Conservation (phyloP, 35 echinoderm and acorn worm genomes). For the Nesometra sesokonis region DNA sequence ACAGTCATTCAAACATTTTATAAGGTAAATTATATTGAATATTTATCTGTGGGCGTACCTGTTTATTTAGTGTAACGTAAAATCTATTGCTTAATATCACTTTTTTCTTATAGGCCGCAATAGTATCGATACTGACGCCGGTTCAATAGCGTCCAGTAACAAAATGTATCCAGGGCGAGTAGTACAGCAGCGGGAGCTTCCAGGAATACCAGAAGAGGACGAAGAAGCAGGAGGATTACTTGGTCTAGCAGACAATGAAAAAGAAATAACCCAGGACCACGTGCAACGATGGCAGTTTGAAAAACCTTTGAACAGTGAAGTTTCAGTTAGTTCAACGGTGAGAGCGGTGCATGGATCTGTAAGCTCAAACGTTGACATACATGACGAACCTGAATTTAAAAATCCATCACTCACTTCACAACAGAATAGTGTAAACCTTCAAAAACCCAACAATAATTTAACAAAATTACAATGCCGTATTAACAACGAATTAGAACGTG, state of each 20-base stretch:
- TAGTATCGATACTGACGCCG: neutral
- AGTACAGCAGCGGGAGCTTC: neutral
- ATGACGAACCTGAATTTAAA: neutral
- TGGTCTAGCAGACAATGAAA: neutral
- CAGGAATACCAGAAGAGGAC: neutral
- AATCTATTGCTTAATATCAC: no score
- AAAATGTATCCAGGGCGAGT: neutral
- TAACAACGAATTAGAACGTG: neutral
- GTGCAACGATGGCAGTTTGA: neutral
- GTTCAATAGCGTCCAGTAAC: neutral
- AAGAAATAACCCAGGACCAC: neutral
- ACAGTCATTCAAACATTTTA: no score
- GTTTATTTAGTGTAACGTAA: no score
- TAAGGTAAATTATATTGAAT: no score
- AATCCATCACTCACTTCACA: neutral
- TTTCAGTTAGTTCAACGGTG: neutral
- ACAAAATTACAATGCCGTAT: neutral
- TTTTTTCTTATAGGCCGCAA: neutral
- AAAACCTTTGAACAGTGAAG: neutral
- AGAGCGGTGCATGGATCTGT: neutral
- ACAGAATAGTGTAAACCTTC: neutral
- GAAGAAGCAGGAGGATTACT: neutral
- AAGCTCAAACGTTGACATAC: neutral
- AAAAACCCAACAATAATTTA: neutral
- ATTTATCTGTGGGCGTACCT: no score